Evolutionary conservation across 2,888 invertebrate genomes (phyloP).

Genomic region (Norana najaformis): DNA sequence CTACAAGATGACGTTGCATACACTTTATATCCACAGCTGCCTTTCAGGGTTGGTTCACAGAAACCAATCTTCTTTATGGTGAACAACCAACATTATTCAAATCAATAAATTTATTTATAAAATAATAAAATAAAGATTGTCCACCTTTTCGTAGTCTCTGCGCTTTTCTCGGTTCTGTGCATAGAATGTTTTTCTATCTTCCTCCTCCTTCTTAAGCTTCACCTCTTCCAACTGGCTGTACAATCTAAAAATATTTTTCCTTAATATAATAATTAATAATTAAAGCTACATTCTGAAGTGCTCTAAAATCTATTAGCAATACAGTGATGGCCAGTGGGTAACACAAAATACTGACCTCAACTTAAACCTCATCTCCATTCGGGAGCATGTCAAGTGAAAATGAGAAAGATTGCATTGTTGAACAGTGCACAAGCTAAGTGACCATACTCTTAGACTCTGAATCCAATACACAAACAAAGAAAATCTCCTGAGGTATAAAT

Average conservation of each 20-base stretch:
- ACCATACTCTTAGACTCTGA: too few species aligned
- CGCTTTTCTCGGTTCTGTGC: constrained; percentile 21
- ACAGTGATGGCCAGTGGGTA: too few species aligned
- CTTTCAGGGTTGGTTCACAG: not conserved
- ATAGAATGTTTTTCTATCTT: not conserved
- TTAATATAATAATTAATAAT: constrained; percentile 10
- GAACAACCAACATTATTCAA: not conserved
- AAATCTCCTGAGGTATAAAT: too few species aligned
- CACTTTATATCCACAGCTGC: not conserved
- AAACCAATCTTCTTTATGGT: not conserved
- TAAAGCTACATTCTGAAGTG: too few species aligned
- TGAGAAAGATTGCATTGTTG: too few species aligned
- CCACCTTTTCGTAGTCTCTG: not conserved
- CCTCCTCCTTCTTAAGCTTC: constrained; percentile 15
- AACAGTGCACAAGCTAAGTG: too few species aligned
- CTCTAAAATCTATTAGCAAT: too few species aligned
- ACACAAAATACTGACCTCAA: too few species aligned
- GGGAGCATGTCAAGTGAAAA: too few species aligned
- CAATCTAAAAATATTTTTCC: not conserved
- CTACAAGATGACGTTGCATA: not conserved
- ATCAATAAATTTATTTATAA: not conserved
- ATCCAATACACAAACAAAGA: too few species aligned
- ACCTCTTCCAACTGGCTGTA: constrained; percentile 16
- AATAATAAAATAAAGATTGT: not conserved
- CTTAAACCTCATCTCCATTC: too few species aligned